Base-by-base conservation (phyloP, 2,113 vertebrate species). In the Aphyosemion australe region DNA sequence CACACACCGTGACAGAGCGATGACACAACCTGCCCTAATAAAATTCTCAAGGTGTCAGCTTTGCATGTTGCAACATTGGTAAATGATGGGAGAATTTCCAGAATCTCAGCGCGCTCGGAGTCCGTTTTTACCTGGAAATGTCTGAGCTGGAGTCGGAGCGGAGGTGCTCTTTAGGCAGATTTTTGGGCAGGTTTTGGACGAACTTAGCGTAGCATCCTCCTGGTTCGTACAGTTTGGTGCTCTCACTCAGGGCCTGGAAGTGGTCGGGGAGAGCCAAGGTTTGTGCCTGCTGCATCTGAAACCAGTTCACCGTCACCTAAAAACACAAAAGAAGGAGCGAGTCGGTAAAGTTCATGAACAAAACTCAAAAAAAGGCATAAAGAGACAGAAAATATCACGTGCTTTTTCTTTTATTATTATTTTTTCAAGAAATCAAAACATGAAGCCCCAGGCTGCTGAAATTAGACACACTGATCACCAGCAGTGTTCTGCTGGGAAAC, bases 261-360 rank as follows among this genome's bases (percentile, higher is more conserved):
- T 93, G 95, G 21, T 92, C 84, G 5, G 95, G 95, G 13, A 96
- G 88, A 4, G 93, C 92, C 6, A 93, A 90, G 16, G 90, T 91
- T 82, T 97, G 96, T 4, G 89, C 74, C 1, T 98, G 95, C 74
- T 98, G 96, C 91, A 98, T 93, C 84, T 98, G 96, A 86, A 97
- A 97, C 89, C 97, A 93, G 91, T 98, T 99, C 66, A 98, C 96
- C 0, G 96, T 96, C 85, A 95, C 95, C 97, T 99, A 19, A 61
- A 43, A 87, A 46, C 34, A 20, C 51, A 47, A 12, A 20, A 19
- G 12, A 16, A 1, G 18, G 20, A 47, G 4, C 12, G 46, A 58
- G 26, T n/a, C 41, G 12, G 12, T 42, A 42, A 42, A 12, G 26
- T 4, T 12, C 9, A 42, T 13, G 2, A 9, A 42, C 12, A 13